Conservation (phyloP, 2,888 invertebrate genomes). For the Panzeria rudis region DNA sequence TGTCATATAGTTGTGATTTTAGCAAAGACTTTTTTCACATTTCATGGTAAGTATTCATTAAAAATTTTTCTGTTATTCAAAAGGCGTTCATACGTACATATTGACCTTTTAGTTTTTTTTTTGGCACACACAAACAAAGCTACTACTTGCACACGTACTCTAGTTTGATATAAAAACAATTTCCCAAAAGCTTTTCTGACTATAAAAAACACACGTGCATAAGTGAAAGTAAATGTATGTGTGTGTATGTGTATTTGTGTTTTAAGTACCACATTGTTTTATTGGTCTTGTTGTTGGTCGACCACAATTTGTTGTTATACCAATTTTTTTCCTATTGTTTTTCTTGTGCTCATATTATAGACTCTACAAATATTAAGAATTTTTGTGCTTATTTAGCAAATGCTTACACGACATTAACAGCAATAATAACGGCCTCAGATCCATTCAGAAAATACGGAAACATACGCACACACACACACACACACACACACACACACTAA, state of each 20-base stretch:
- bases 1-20: slow-evolving; percentile 48
- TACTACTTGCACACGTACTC: slow-evolving; percentile 18
- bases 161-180: slow-evolving; percentile 12
- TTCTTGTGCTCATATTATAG: slow-evolving; percentile 26
- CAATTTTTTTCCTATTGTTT: slow-evolving; percentile 35
- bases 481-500: not conserved
- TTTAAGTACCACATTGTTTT: slow-evolving; percentile 43
- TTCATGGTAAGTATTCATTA: slow-evolving; percentile 9
- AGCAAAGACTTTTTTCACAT: slow-evolving; percentile 23
- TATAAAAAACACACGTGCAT: slow-evolving; percentile 3
- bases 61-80: not conserved
- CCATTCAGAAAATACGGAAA: not conserved
- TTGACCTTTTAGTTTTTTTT: slow-evolving; percentile 49
- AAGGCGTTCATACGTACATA: slow-evolving; percentile 48
- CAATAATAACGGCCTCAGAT: slow-evolving; percentile 47
- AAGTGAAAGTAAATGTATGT: not conserved
- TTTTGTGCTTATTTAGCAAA: slow-evolving; percentile 73
- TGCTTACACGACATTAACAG: slow-evolving; percentile 71
- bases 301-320: slow-evolving; percentile 66
- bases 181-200: slow-evolving; percentile 30
- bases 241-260: not conserved
- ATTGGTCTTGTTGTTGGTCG: slow-evolving; percentile 58
- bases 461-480: not conserved
- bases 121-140: not conserved
- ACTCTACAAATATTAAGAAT: slow-evolving; percentile 64